These are phyloP conservation scores for Tanypteryx hageni DNA, from an alignment of 2,888 invertebrate genomes.

Conservation along the genomic window DNA sequence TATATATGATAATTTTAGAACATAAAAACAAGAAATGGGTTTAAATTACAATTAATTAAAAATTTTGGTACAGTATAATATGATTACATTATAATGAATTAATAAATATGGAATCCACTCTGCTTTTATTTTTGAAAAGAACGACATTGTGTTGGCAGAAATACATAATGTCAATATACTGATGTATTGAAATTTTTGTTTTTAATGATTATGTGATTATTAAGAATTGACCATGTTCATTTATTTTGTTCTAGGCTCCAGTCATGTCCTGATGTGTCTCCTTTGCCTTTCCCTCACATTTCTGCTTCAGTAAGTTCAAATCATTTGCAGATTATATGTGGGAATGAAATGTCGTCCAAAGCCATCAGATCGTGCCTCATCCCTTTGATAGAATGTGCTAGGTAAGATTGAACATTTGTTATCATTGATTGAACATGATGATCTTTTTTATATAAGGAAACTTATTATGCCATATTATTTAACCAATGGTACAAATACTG, in stretches of 20 bases:
- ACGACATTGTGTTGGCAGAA: too few relatives aligned
- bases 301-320: conserved; percentile 75
- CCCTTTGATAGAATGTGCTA: conserved; percentile 75
- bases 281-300: conserved; percentile 78
- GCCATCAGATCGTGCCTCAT: conserved; percentile 76
- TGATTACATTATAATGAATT: too few relatives aligned
- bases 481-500: background rate
- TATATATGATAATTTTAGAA: too few relatives aligned
- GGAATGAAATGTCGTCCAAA: conserved; percentile 74
- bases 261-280: conserved; percentile 81
- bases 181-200: too few relatives aligned
- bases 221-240: background rate
- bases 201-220: too few relatives aligned
- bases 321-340: conserved; percentile 73
- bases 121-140: too few relatives aligned
- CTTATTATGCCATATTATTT: too few relatives aligned
- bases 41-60: too few relatives aligned
- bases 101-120: too few relatives aligned
- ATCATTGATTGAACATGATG: background rate
- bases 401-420: conserved; percentile 73
- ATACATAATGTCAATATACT: too few relatives aligned
- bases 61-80: too few relatives aligned
- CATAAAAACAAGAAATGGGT: too few relatives aligned
- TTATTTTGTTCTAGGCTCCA: conserved; percentile 74
- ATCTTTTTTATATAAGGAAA: background rate